Percentiles rank a stretch among this genome's conserved stretches.
Conservation (phyloP, 1,140 invertebrate genomes). For the Drosophila murphyi region DNA sequence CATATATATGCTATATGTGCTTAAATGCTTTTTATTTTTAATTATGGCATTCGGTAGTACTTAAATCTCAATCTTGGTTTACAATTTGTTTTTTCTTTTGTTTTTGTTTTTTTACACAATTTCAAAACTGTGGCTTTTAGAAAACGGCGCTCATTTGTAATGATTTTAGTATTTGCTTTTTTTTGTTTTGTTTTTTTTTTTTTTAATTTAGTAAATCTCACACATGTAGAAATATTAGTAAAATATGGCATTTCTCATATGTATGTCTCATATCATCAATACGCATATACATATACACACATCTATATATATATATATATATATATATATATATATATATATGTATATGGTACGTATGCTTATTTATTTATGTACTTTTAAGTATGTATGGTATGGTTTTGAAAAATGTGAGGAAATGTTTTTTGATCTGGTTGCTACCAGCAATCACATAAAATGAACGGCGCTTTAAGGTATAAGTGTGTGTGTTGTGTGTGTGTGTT, state of each 20-base stretch:
- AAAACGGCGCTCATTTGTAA: conserved; percentile 81
- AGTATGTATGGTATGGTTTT: conserved; percentile 43
- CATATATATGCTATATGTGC: conserved; percentile 56
- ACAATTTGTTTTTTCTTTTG: conserved; percentile 29
- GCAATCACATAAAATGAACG: conserved; percentile 80
- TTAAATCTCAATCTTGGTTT: conserved; percentile 59
- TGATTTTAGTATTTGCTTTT: conserved; percentile 80
- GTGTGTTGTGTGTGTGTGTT: conserved; percentile 22
- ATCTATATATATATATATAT: conserved; percentile 46
- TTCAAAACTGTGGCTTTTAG: conserved; percentile 81
- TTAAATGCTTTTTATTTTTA: conserved; percentile 81
- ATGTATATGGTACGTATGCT: conserved; percentile 9
- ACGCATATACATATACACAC: conserved; percentile 35
- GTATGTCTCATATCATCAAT: conserved; percentile 49
- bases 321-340: conserved; percentile 47
- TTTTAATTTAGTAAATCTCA: conserved; percentile 79
- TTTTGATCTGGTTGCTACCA: conserved; percentile 62
- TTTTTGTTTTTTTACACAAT: conserved; percentile 71
- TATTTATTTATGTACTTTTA: conserved; percentile 43
- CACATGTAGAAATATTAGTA: conserved; percentile 67
- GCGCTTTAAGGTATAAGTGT: conserved; percentile 59
- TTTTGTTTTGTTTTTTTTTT: conserved; percentile 46
- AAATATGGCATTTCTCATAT: conserved; percentile 79
- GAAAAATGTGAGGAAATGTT: conserved; percentile 51
- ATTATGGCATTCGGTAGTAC: conserved; percentile 79